Conservation (phyloP, 2,888 invertebrate genomes). For the Phragmatobia fuliginosa region DNA sequence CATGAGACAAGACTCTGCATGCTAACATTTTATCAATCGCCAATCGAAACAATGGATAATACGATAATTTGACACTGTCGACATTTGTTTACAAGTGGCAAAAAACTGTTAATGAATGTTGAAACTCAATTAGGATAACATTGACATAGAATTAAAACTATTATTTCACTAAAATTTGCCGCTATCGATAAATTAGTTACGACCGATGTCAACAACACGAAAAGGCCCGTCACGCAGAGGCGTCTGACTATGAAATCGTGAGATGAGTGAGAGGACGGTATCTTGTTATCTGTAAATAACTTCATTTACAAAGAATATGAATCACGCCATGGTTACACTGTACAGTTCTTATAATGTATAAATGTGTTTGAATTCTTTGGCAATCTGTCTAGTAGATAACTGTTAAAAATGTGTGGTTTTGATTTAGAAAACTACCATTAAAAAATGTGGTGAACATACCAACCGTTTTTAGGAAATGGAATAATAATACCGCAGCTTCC, state of each 20-base stretch:
- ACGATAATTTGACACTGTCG: constrained; percentile 10
- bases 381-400: background rate
- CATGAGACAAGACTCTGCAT: no score
- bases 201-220: constrained; percentile 17
- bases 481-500: no score
- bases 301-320: background rate
- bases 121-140: constrained; percentile 56
- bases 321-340: background rate
- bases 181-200: constrained; percentile 35
- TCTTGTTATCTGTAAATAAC: background rate
- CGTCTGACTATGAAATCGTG: background rate
- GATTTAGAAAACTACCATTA: no score
- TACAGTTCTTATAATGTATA: background rate
- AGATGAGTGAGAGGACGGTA: background rate
- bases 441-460: no score
- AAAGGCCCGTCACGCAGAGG: constrained; percentile 6
- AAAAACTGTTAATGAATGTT: constrained; percentile 51
- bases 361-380: background rate
- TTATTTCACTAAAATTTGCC: constrained; percentile 19
- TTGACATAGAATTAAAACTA: constrained; percentile 56
- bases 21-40: background rate
- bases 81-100: constrained; percentile 7
- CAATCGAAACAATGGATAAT: background rate
- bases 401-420: background rate
- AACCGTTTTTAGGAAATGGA: no score